phyloP scores from a whole-genome alignment of 2,797 vertebrate species.

The Falco novaeseelandiae region DNA sequence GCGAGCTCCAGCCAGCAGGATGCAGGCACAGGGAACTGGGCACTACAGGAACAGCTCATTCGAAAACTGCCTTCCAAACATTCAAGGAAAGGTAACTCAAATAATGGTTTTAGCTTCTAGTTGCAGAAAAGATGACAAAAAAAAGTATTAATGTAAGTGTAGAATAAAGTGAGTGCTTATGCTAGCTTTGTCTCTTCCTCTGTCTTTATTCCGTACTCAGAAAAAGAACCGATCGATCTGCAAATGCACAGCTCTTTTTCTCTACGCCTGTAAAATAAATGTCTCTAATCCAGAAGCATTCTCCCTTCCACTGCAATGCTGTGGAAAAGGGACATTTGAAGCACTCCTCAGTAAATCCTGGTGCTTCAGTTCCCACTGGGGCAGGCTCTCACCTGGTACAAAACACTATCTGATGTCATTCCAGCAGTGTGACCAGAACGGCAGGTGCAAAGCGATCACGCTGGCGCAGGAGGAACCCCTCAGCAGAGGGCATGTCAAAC shows the following conservation, averaged over 20 bases:
- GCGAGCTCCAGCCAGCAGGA: not conserved
- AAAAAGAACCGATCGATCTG: not conserved
- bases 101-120: not conserved
- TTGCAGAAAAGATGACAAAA: not conserved
- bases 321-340: not conserved
- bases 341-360: not conserved
- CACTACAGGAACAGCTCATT: accelerated
- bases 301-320: accelerated
- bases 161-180: not conserved
- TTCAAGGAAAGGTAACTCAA: not conserved
- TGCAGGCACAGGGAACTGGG: not conserved
- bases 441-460: accelerated
- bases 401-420: accelerated
- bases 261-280: not conserved
- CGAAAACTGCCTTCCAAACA: not conserved
- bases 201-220: not conserved
- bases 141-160: not conserved
- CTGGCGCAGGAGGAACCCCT: accelerated
- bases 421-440: not conserved
- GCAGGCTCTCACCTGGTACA: not conserved
- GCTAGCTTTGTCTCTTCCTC: not conserved
- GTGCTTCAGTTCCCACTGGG: accelerated
- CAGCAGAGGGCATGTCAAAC: not conserved
- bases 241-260: accelerated
- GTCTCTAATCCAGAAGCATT: not conserved